Conservation (phyloP, 1,140 invertebrate genomes). For the Eurosta solidaginis region DNA sequence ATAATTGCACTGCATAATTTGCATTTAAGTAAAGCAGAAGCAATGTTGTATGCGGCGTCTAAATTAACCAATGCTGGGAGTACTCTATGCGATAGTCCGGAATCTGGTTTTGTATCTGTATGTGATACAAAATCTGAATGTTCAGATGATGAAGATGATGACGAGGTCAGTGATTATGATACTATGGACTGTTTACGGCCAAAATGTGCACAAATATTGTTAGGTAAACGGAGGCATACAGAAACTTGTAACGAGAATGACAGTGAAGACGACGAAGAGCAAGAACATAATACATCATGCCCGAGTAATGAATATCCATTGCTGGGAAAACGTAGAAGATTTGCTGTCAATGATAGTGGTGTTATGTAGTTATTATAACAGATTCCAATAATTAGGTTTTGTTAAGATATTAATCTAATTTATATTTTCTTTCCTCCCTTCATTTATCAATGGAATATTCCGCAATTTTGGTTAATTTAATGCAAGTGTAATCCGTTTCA, state of each 20-base stretch:
- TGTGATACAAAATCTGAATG: conserved; percentile 32
- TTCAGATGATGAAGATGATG: conserved; percentile 28
- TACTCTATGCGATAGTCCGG: conserved; percentile 33
- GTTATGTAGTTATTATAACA: background rate
- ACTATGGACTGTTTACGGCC: background rate
- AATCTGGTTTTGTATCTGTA: conserved; percentile 34
- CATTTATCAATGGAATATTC: no score
- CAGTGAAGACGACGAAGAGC: conserved; percentile 1
- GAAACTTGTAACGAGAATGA: background rate
- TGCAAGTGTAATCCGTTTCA: no score
- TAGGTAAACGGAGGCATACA: background rate
- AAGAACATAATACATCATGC: conserved; percentile 3
- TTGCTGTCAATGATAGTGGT: background rate
- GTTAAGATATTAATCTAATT: background rate
- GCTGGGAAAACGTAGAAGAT: conserved; percentile 17
- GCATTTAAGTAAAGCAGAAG: conserved; percentile 22
- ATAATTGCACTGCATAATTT: conserved; percentile 31
- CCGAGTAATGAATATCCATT: conserved; percentile 10
- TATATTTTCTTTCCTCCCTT: background rate
- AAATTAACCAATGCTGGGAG: background rate
- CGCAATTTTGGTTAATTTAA: no score
- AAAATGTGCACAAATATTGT: background rate
- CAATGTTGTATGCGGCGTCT: conserved; percentile 10
- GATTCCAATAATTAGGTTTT: background rate
- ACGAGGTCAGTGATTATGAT: background rate